These are phyloP conservation scores for Limnephilus marmoratus DNA, from an alignment of 2,888 invertebrate genomes.

Conservation along the genomic window DNA sequence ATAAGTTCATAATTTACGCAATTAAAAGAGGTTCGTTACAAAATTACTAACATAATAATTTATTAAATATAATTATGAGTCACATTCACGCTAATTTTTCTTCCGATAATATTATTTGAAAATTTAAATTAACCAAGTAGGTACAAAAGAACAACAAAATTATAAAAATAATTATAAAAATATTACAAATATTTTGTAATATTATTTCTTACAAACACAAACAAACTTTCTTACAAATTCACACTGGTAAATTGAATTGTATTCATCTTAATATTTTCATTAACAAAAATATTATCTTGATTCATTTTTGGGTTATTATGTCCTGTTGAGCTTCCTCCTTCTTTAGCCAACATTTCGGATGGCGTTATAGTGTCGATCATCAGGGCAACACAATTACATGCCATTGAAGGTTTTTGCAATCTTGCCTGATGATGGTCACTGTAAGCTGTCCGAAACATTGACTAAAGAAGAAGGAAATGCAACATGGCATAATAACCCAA, in stretches of 20 bases:
- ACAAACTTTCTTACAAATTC: background rate
- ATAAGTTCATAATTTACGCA: slow-evolving; percentile 4
- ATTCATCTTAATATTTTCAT: no score
- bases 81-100: background rate
- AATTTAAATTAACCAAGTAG: background rate
- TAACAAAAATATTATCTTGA: no score
- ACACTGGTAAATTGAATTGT: background rate
- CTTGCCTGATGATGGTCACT: no score
- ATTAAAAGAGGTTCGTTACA: background rate
- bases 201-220: background rate
- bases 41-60: slow-evolving; percentile 14
- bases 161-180: background rate
- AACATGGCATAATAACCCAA: no score
- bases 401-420: no score
- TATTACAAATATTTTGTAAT: background rate
- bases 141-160: background rate
- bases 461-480: no score
- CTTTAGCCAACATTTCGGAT: no score
- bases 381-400: no score
- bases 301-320: no score
- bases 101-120: background rate
- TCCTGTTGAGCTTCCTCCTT: no score
- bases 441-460: no score
- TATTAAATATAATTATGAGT: background rate
- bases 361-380: no score